Base-by-base conservation (phyloP, 2,888 invertebrate genomes). In the Scaptomyza parva region DNA sequence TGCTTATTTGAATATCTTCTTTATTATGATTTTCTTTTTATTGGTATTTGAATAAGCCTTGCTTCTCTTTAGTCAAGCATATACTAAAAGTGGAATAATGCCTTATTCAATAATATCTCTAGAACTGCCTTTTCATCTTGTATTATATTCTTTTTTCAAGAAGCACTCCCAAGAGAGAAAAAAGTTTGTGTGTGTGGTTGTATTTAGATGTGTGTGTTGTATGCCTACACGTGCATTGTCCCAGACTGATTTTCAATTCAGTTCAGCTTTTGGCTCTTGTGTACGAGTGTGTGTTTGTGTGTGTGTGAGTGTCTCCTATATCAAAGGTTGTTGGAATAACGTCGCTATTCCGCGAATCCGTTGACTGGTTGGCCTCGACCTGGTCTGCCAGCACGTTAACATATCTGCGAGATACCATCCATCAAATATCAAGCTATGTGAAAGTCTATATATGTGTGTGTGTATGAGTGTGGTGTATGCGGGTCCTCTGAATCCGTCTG, bases 371-470 rank as follows among this genome's bases (percentile, higher is more conserved):
- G 14, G 35, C 35, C 28, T 28, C 9, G 28, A n/a, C 9, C 30
- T 30, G 30, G 30, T 12, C 73, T 70, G 83, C 70, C 69, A 63
- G 70, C 72, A 81, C 70, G 70, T 85, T 82, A 74, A 70, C 85
- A 79, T 85, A 82, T 85, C 85, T 72, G 70, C 69, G 70, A 8
- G 17, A 84, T 80, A 60, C 74, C 86, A 87, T 88, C 86, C 82
- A 87, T 87, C 86, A 87, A 87, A 87, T 80, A 86, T 78, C 71
- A 62, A 62, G 59, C 18, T 22, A 20, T 53, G 30, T 51, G 44
- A 20, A 4, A 11, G 8, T 0, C 24, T 28, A 33, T 35, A 59
- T 26, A 37, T n/a, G 39, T 43, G 17, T n/a, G 55, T 30, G 28
- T 35, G 57, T 52, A 35, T 64, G 18, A 41, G 24, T 63, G 5